Conservation (phyloP, 2,888 invertebrate species). For the Agrotis ipsilon region DNA sequence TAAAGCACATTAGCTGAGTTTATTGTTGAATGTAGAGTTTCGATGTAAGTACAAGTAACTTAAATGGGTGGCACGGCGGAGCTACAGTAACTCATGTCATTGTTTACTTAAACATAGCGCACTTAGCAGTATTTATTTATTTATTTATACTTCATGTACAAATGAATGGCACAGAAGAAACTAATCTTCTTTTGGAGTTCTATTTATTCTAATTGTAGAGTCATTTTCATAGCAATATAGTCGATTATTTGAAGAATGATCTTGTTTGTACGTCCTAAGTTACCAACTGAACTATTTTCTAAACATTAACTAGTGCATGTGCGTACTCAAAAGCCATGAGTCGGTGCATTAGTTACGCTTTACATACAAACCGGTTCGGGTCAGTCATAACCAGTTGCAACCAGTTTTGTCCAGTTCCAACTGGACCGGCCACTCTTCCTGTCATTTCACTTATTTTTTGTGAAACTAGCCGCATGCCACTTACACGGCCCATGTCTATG, state of each 20-base stretch:
- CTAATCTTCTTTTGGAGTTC: too few relatives aligned
- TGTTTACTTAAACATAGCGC: too few relatives aligned
- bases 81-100: too few relatives aligned
- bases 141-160: too few relatives aligned
- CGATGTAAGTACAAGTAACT: too few relatives aligned
- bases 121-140: too few relatives aligned
- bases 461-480: slow-evolving; percentile 60
- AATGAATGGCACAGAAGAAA: too few relatives aligned
- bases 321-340: slow-evolving; percentile 55
- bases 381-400: slow-evolving; percentile 71
- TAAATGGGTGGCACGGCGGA: too few relatives aligned
- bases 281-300: slow-evolving; percentile 42
- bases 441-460: slow-evolving; percentile 78
- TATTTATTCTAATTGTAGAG: too few relatives aligned
- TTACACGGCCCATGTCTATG: slow-evolving; percentile 38
- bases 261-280: not conserved
- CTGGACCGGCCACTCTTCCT: slow-evolving; percentile 77
- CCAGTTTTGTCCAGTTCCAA: slow-evolving; percentile 62
- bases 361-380: slow-evolving; percentile 64
- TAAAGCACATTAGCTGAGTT: too few relatives aligned
- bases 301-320: slow-evolving; percentile 56
- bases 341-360: slow-evolving; percentile 60
- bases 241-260: not conserved
- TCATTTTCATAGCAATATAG: not conserved
- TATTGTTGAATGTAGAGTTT: too few relatives aligned